Evolutionary conservation across 2,888 invertebrate genomes (phyloP), one percentile per base, ranked within the genome.

Genomic region (Aradus depressus): DNA sequence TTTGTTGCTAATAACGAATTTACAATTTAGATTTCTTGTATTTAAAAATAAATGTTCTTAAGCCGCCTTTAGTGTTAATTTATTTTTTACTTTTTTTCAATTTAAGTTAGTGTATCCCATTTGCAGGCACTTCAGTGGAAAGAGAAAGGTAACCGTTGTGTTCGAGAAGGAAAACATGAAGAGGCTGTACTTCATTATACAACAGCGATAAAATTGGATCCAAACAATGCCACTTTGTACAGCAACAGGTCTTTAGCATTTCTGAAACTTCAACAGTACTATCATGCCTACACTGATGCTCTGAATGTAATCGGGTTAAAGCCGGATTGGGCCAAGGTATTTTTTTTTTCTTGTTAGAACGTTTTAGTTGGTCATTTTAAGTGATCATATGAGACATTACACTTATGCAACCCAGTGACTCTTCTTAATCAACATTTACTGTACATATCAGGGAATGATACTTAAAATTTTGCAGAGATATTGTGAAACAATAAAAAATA

Each of bases 231-330:
- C 63, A 72, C 79, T 14, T 66, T 87, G 39, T 81, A 80, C 67
- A 86, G 86, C 64, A 89, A 89, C 66, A 73, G 88, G 63, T 87
- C 87, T 4, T 76, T 79, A 63, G 84, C 84, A 10, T 87, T 85
- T 67, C 69, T 88, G 28, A 83, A 84, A 67, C 68, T 83, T 59
- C 77, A 83, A 61, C 84, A 84, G 64, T 84, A 79, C 67, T 82
- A 79, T 66, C 75, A 80, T 59, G 81, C 87, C 0, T 69, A 84
- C 60, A 77, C 83, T 65, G 88, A 88, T 73, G 87, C 88, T 2
- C 75, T 80, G 62, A 78, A 81, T 66, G 79, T 81, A 3, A 84
- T 87, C 48, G 72, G 74, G 63, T 65, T 87, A 49, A 79, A 81
- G 64, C 84, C 85, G 16, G 73, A 77, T 41, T 86, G 86, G 85